Conservation (phyloP, 2,888 invertebrate species). For the Archips crataeganus region DNA sequence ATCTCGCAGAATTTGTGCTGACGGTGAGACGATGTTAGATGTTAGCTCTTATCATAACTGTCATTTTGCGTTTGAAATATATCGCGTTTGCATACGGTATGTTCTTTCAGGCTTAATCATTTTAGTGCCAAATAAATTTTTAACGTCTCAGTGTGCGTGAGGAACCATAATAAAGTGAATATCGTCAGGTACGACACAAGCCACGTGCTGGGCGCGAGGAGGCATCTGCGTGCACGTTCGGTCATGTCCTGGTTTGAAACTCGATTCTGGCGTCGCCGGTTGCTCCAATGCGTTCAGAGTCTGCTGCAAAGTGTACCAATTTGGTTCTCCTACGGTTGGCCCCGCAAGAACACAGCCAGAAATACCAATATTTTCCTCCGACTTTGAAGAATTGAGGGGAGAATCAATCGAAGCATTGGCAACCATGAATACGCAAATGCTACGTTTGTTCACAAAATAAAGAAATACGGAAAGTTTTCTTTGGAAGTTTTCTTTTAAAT, state of each 20-base stretch:
- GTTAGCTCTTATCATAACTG: no score
- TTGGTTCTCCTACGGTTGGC: constrained; percentile 51
- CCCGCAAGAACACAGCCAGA: constrained; percentile 42
- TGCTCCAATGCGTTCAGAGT: constrained; percentile 58
- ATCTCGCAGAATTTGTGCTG: no score
- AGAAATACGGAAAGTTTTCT: not conserved
- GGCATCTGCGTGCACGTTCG: constrained; percentile 60
- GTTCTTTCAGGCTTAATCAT: no score
- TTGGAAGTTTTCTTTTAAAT: not conserved
- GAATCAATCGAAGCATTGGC: constrained; percentile 48
- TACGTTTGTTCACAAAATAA: not conserved
- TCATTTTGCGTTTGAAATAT: no score
- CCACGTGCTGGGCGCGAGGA: constrained; percentile 69
- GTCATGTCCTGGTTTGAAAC: constrained; percentile 51
- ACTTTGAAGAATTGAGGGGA: constrained; percentile 48
- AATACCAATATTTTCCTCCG: constrained; percentile 38
- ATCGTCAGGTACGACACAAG: constrained; percentile 52
- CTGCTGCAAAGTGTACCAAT: constrained; percentile 57
- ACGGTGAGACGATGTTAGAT: no score
- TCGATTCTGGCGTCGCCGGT: constrained; percentile 58
- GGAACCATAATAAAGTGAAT: constrained; percentile 12
- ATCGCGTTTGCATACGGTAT: no score
- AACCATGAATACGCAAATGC: constrained; percentile 45
- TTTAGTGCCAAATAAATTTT: not conserved
- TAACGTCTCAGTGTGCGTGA: not conserved